phyloP scores from a whole-genome alignment of 1,140 invertebrate species.

The Sycophila sp. region DNA sequence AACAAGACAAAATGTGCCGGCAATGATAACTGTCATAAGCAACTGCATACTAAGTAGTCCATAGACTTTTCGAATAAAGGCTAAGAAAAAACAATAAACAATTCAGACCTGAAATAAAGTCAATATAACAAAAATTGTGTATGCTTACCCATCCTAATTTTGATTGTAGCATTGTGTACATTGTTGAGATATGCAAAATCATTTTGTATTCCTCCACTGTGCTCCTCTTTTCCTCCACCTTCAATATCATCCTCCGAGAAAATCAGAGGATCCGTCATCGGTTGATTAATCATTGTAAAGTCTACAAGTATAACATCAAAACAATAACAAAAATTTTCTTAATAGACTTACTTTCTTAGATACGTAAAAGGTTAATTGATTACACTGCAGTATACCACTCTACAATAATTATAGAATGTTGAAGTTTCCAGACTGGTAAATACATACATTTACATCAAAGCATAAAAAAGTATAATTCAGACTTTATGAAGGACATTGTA shows the following conservation, averaged over 20 bases:
- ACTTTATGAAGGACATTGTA: no score
- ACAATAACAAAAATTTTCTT: no score
- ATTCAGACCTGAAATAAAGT: not conserved
- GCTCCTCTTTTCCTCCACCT: constrained; percentile 68
- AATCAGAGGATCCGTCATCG: constrained; percentile 58
- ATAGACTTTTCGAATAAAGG: constrained; percentile 87
- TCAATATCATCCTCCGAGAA: constrained; percentile 71
- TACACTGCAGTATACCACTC: no score
- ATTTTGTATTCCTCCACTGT: constrained; percentile 64
- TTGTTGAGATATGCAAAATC: constrained; percentile 78
- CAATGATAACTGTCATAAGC: constrained; percentile 75
- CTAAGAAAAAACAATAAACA: constrained; percentile 46
- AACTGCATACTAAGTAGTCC: constrained; percentile 80
- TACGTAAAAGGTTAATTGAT: no score
- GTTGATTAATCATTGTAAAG: not conserved
- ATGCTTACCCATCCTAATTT: constrained; percentile 71
- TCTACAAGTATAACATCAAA: not conserved
- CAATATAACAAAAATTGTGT: not conserved
- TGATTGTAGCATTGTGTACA: constrained; percentile 72
- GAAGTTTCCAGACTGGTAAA: no score
- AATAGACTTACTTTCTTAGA: no score
- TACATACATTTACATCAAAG: no score
- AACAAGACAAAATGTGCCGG: constrained; percentile 72
- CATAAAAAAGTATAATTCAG: no score
- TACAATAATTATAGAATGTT: no score